A percentile compares a stretch with the other conserved stretches of the same genome.
Conservation (phyloP, 1,140 invertebrate genomes). For the Penaeus chinensis region DNA sequence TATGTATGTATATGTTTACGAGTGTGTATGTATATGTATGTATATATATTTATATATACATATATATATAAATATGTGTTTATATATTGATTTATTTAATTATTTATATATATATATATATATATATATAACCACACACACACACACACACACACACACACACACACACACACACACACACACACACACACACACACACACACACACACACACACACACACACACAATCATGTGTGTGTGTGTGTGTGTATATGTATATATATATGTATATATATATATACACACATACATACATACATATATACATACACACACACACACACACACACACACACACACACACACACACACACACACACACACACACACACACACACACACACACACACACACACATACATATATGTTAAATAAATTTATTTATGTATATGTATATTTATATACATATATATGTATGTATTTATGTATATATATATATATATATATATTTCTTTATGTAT, state of each 20-base stretch:
- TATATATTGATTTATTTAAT: too few relatives aligned
- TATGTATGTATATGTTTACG: not conserved
- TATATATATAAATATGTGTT: not conserved
- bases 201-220: too few relatives aligned
- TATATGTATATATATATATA: constrained; percentile 6
- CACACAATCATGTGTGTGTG: not conserved
- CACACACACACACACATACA: not conserved
- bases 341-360: not conserved
- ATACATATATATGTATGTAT: too few relatives aligned
- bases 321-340: not conserved
- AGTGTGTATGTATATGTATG: not conserved
- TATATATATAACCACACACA: constrained; percentile 16
- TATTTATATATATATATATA: not conserved
- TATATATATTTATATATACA: not conserved
- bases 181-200: not conserved
- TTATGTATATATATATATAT: not conserved
- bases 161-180: constrained; percentile 4
- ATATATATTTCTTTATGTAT: not conserved
- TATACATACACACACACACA: constrained; percentile 1
- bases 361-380: not conserved
- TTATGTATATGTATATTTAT: too few relatives aligned
- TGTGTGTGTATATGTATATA: not conserved
- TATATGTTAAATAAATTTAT: too few relatives aligned
- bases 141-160: too few relatives aligned
- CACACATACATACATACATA: not conserved